phyloP scores from a whole-genome alignment of 2,113 vertebrate genomes.

The Cyprinodon tularosa region DNA sequence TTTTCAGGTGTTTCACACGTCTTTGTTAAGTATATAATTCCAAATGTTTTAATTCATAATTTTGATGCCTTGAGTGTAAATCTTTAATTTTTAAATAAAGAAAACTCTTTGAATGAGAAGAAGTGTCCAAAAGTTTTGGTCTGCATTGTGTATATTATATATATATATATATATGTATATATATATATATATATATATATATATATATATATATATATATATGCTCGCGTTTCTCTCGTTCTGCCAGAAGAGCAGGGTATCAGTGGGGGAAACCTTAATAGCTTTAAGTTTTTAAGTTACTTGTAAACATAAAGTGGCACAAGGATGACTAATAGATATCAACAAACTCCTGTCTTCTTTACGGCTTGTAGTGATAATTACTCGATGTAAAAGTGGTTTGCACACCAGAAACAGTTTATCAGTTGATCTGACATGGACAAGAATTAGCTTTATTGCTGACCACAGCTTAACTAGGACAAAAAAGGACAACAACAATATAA shows the following conservation, averaged over 20 bases:
- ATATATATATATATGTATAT: too few species aligned
- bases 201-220: too few species aligned
- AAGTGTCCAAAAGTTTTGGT: too few species aligned
- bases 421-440: conserved; percentile 45
- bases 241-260: not conserved
- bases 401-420: conserved; percentile 30
- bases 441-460: conserved; percentile 56
- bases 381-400: not conserved
- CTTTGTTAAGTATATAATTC: too few species aligned
- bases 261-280: not conserved
- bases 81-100: too few species aligned
- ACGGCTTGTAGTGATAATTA: not conserved
- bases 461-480: conserved; percentile 41
- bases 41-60: too few species aligned
- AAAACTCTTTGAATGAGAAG: too few species aligned
- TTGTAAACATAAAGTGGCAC: not conserved
- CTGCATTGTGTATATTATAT: too few species aligned
- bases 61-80: too few species aligned
- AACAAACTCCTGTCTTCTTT: conserved; percentile 10
- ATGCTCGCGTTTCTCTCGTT: not conserved
- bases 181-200: too few species aligned
- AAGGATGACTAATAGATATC: not conserved
- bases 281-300: not conserved
- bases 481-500: conserved; percentile 21
- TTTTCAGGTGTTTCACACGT: too few species aligned